Conservation (phyloP, 2,797 vertebrate species). For the Discoglossus pictus region DNA sequence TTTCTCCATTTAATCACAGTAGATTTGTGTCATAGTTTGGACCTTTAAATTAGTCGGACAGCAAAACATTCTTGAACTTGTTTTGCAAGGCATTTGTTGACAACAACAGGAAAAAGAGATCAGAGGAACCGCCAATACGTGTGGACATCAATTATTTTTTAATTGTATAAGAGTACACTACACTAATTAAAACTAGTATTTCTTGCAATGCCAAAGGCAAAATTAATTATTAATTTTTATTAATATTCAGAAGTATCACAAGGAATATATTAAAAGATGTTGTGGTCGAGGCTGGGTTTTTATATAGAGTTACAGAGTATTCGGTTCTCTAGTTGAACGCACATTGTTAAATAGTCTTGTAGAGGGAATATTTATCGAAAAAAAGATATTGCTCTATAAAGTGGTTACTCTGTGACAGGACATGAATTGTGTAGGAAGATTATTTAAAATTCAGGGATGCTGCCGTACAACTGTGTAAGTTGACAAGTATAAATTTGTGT, state of each 20-base stretch:
- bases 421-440: constrained; percentile 37
- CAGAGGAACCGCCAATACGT: constrained; percentile 88
- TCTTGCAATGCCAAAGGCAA: constrained; percentile 98
- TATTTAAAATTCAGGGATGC: constrained; percentile 45
- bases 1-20: constrained; percentile 82
- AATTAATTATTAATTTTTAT: constrained; percentile 99
- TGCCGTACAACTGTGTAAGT: constrained; percentile 53
- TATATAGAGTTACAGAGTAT: constrained; percentile 75
- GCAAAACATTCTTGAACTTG: constrained; percentile 74
- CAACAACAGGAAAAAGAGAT: constrained; percentile 92
- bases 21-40: constrained; percentile 76
- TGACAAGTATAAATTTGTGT: constrained; percentile 52
- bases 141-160: constrained; percentile 99
- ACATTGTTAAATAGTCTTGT: constrained; percentile 55
- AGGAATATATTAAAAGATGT: constrained; percentile 99
- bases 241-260: constrained; percentile 99
- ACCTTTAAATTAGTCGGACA: constrained; percentile 75
- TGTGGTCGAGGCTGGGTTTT: constrained; percentile 88
- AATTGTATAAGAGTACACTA: constrained; percentile 99
- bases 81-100: constrained; percentile 83
- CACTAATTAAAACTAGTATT: constrained; percentile 99
- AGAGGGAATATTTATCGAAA: constrained; percentile 55
- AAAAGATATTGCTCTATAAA: constrained; percentile 53
- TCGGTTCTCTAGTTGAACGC: constrained; percentile 72
- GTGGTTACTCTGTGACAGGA: constrained; percentile 51